These are phyloP conservation scores for Phenganax stokvisi DNA, from an alignment of 92 coral and sea anemone genomes.

Conservation along the genomic window DNA sequence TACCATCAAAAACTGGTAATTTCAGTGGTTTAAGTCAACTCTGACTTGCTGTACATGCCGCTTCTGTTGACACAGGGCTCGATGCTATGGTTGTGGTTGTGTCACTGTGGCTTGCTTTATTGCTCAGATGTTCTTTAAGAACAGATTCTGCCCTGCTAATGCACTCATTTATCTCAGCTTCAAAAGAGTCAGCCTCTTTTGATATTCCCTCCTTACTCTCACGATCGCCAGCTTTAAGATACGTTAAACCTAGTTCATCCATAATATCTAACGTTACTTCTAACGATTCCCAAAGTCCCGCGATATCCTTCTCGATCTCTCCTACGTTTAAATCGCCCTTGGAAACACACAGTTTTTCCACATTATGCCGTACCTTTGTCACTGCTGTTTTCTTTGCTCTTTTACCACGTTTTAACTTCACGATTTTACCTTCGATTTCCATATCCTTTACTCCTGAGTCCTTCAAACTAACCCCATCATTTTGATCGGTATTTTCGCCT, in stretches of 20 bases:
- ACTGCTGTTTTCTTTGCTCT: constrained; percentile 8
- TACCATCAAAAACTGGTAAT: constrained; percentile 43
- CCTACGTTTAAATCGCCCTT: not conserved
- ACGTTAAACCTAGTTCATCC: constrained; percentile 2
- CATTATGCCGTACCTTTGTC: not conserved
- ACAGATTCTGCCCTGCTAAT: not conserved
- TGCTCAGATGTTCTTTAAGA: not conserved
- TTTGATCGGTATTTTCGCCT: not conserved
- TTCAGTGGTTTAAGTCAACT: constrained; percentile 34
- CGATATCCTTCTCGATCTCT: not conserved
- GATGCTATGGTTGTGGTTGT: not conserved
- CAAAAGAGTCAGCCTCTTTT: not conserved
- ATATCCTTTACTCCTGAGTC: not conserved
- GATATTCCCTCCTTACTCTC: not conserved
- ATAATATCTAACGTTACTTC: not conserved
- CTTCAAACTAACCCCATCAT: not conserved
- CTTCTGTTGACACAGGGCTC: not conserved
- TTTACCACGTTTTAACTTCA: constrained; percentile 6
- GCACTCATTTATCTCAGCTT: not conserved
- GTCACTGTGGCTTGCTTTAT: not conserved
- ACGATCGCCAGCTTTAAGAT: not conserved
- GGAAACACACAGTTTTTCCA: not conserved
- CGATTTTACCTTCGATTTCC: not conserved
- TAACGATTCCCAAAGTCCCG: not conserved
- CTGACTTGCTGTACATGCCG: not conserved